phyloP scores from a whole-genome alignment of 2,888 invertebrate species.

The Apamea epomidion region DNA sequence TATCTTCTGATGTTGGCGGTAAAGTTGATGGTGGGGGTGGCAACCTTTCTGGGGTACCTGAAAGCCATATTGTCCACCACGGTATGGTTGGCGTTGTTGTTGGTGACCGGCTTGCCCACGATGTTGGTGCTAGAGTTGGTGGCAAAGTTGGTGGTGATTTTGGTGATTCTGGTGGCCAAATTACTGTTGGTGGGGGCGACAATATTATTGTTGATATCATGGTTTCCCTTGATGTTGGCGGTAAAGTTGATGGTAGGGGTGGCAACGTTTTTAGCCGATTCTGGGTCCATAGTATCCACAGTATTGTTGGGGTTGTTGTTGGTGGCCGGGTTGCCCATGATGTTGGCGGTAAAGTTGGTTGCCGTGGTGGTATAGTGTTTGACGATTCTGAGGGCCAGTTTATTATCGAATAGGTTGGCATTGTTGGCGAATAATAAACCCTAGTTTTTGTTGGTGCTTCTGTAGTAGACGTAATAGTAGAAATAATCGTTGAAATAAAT shows the following conservation, averaged over 20 bases:
- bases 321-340: not conserved
- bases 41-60: not conserved
- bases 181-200: not conserved
- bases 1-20: not conserved
- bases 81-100: not conserved
- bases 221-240: not conserved
- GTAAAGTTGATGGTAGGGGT: not conserved
- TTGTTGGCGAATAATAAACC: not conserved
- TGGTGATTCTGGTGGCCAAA: slow-evolving; percentile 10
- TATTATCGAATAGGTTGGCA: not conserved
- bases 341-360: not conserved
- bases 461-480: not conserved
- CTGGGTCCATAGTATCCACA: not conserved
- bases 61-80: slow-evolving; percentile 3
- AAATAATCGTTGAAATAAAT: not conserved
- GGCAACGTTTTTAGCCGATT: not conserved
- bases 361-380: not conserved
- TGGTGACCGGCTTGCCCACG: not conserved
- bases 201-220: not conserved
- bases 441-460: not conserved
- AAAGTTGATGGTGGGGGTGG: not conserved
- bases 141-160: not conserved
- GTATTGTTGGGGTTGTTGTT: slow-evolving; percentile 13
- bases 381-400: not conserved
- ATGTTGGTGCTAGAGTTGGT: not conserved